A percentile compares a stretch with the other conserved stretches of the same genome.
Conservation (phyloP, 1,140 invertebrate species). For the Bombus balteatus region DNA sequence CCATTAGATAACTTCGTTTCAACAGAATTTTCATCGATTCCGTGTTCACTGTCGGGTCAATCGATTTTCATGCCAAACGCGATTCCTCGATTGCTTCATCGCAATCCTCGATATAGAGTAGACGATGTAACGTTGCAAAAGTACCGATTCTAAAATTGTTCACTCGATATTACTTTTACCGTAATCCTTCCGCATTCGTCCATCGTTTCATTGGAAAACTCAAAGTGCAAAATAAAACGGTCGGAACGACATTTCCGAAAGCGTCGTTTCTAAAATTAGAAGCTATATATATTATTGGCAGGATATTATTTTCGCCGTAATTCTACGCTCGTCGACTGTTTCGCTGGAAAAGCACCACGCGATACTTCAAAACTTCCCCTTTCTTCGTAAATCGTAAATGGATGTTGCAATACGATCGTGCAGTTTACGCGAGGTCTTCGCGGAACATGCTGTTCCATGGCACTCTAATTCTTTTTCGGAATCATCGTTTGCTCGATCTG, state of each 20-base stretch:
- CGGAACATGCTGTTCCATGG: too few species aligned
- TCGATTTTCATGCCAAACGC: not conserved
- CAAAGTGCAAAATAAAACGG: not conserved
- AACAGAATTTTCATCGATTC: constrained; percentile 4
- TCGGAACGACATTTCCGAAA: not conserved
- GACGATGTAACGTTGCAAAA: not conserved
- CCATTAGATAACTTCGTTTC: not conserved
- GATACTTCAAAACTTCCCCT: too few species aligned
- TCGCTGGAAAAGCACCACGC: not conserved
- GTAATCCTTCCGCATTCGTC: not conserved
- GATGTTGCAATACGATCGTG: too few species aligned
- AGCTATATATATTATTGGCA: not conserved
- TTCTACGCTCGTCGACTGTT: not conserved
- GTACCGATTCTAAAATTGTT: not conserved
- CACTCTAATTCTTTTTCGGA: not conserved
- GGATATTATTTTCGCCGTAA: not conserved
- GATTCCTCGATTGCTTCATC: not conserved
- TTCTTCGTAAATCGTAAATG: too few species aligned
- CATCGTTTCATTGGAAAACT: too few species aligned
- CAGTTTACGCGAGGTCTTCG: too few species aligned
- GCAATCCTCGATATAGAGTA: not conserved
- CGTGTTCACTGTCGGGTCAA: not conserved
- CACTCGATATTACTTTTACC: not conserved
- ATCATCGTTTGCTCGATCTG: not conserved
- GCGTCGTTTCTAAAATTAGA: not conserved